Percentiles rank a stretch among this genome's conserved stretches.
Evolutionary conservation across 2,113 vertebrate genomes (phyloP).

Genomic region (Anarrhichthys ocellatus): DNA sequence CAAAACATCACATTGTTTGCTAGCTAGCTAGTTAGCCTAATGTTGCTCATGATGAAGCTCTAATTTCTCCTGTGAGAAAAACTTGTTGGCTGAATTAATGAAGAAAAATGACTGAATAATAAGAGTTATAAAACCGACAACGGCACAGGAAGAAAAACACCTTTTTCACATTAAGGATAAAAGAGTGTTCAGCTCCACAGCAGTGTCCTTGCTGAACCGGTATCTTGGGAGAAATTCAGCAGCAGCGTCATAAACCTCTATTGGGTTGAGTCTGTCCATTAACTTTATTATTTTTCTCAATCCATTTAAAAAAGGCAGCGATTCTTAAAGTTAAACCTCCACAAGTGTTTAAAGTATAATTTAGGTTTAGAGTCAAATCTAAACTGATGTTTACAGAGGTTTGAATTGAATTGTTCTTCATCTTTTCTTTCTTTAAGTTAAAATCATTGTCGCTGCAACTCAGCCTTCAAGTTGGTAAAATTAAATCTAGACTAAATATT

Average conservation of each 20-base stretch:
- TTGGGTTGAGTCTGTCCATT: neutral
- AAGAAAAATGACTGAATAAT: neutral
- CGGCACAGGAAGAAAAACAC: neutral
- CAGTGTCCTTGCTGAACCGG: neutral
- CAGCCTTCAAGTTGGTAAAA: neutral
- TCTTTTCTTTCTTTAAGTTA: neutral
- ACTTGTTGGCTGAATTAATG: neutral
- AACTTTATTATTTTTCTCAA: neutral
- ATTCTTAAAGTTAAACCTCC: neutral
- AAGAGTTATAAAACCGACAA: neutral
- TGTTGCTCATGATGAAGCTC: neutral
- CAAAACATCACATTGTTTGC: too few relatives aligned
- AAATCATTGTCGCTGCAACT: neutral
- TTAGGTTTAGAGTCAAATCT: neutral
- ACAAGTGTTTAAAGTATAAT: neutral
- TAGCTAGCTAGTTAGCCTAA: neutral
- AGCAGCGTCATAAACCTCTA: neutral
- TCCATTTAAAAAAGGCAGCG: too few relatives aligned
- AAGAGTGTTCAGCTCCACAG: neutral
- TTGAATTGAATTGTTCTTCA: neutral
- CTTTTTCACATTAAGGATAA: neutral
- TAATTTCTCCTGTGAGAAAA: neutral
- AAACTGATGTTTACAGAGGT: too few relatives aligned
- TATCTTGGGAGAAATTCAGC: neutral
- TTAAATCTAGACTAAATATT: neutral